These are phyloP conservation scores for Nycticryphes semicollaris DNA, from an alignment of 2,113 vertebrate species.

Conservation along the genomic window DNA sequence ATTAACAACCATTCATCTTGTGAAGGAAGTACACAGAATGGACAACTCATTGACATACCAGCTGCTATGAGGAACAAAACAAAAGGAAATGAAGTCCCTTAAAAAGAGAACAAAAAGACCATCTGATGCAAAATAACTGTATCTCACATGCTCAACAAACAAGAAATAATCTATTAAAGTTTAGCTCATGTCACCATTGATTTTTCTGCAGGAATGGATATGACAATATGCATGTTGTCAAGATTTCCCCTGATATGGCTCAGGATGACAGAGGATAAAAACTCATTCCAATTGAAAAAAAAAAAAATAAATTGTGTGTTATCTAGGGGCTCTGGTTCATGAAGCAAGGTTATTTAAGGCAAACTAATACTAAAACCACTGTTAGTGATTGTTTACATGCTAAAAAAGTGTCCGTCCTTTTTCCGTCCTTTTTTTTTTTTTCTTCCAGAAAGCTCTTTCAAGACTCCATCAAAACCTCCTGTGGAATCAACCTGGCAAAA, in stretches of 20 bases:
- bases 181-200: background rate
- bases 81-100: background rate
- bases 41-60: background rate
- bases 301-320: background rate
- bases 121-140: background rate
- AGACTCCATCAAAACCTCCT: background rate
- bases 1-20: background rate
- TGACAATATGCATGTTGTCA: background rate
- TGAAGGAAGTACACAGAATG: background rate
- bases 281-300: background rate
- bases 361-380: background rate
- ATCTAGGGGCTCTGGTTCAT: background rate
- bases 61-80: background rate
- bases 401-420: background rate
- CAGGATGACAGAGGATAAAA: background rate
- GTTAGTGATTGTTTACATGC: background rate
- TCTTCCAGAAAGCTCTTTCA: background rate
- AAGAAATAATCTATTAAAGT: background rate
- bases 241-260: background rate
- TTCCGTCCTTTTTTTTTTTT: background rate
- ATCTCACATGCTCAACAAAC: background rate
- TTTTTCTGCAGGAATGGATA: background rate
- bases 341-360: background rate
- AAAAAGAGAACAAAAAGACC: background rate
- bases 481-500: background rate